Evolutionary conservation across 2,888 invertebrate species (phyloP).

Genomic region (Eupsilia transversa): DNA sequence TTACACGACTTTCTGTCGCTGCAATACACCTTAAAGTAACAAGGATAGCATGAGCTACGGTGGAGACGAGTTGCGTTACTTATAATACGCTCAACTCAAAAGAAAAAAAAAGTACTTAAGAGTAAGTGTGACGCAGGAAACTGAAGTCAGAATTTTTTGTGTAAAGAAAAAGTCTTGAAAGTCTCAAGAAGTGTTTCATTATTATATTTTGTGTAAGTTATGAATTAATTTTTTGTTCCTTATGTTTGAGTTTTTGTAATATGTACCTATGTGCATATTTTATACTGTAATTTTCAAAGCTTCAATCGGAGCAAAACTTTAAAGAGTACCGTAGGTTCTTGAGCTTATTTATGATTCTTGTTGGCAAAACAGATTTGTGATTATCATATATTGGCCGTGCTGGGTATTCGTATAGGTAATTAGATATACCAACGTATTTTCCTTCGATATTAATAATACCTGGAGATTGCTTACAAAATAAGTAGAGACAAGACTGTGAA

Average conservation of each 20-base stretch:
- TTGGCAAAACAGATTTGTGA: not conserved
- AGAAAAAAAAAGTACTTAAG: not conserved
- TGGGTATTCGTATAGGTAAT: not conserved
- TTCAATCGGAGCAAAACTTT: not conserved
- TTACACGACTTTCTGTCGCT: not conserved
- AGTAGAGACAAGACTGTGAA: not conserved
- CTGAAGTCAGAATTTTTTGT: slow-evolving; percentile 3
- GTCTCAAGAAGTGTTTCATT: slow-evolving; percentile 35
- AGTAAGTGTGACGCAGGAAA: slow-evolving; percentile 16
- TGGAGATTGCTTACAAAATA: not conserved
- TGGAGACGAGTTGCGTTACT: not conserved
- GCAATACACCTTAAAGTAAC: not conserved
- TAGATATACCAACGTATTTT: not conserved
- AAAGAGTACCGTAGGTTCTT: too few relatives aligned
- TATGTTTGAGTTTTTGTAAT: slow-evolving; percentile 6
- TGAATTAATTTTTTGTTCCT: slow-evolving; percentile 20
- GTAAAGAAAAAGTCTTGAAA: slow-evolving; percentile 27
- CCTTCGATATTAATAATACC: not conserved
- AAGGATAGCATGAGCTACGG: not conserved
- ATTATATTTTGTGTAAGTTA: slow-evolving; percentile 34
- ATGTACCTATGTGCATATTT: not conserved
- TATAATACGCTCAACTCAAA: slow-evolving; percentile 2
- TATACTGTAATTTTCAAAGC: not conserved
- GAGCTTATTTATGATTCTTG: not conserved
- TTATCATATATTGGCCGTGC: not conserved